Evolutionary conservation across 92 coral and sea anemone genomes (phyloP), one percentile per base, ranked within the genome.

Genomic region (Micromussa lordhowensis): DNA sequence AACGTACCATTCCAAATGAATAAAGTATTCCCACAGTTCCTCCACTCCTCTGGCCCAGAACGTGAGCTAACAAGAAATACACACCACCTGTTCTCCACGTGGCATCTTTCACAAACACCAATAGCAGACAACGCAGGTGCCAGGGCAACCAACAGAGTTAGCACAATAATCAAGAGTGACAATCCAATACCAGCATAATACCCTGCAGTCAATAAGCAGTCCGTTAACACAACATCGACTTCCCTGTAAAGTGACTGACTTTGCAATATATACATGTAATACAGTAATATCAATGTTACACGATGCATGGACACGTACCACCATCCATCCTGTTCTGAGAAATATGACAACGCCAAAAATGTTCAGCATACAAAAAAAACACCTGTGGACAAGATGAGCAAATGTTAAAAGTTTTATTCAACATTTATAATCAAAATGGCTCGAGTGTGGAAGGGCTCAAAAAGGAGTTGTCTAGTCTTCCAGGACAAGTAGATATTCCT

Each of bases 241-340:
- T 44, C 51, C 6, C 51, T 44, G 51, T 44, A 44, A 7, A 44
- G 51, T 44, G 8, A 44, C 10, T 44, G 51, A 44, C 12, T 44
- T 44, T 44, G 1, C 38, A 1, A 35, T 35, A 35, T 35, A 1
- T n/a, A n/a, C n/a, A n/a, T n/a, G n/a, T 1, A 35, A 35, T 35
- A 40, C 48, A 40, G 7, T 9, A 40, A 40, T 9, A 40, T 8
- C 2, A 55, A 55, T 55, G 22, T 55, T 55, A 18, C 61, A 1
- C 14, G 10, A 44, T 6, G 1, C 51, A 44, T 44, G 51, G 0
- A 44, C 51, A 94, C 99, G 85, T 93, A 97, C 99, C 93, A 97
- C 99, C 95, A 96, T 94, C 99, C 99, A 97, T 77, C 99, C 99
- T 63, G 99, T 97, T 29, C 99, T 90, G n/a, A 97, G 99, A 87